Evolutionary conservation across 2,888 invertebrate species (phyloP).

Genomic region (Geophilus truncorum): DNA sequence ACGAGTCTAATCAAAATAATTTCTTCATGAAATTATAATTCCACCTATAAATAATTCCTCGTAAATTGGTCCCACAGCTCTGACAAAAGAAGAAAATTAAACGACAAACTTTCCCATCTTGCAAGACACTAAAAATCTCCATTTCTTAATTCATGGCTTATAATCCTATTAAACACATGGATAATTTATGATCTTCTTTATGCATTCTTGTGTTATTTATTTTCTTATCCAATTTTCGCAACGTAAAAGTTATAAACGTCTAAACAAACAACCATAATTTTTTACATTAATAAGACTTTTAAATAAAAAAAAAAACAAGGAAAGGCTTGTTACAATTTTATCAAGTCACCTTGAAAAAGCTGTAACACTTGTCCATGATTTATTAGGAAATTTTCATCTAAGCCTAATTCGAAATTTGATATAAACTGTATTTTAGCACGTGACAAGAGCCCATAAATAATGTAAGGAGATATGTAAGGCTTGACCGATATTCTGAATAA

Average conservation of each 20-base stretch:
- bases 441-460: not conserved
- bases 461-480: not conserved
- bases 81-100: not conserved
- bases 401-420: not conserved
- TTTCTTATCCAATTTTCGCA: not conserved
- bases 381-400: not conserved
- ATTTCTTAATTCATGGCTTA: not conserved
- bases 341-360: not conserved
- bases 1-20: not conserved
- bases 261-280: slow-evolving; percentile 5
- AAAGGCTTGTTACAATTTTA: not conserved
- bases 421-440: not conserved
- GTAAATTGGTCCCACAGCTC: not conserved
- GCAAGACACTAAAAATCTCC: not conserved
- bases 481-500: too few relatives aligned
- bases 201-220: not conserved
- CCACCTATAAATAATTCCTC: not conserved
- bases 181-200: slow-evolving; percentile 7
- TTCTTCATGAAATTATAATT: not conserved
- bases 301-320: not conserved
- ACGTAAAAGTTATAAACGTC: not conserved
- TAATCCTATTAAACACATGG: not conserved
- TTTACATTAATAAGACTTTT: not conserved
- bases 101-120: not conserved
- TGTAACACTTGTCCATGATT: not conserved